A percentile compares a stretch with the other conserved stretches of the same genome.
These are phyloP conservation scores for Vidua macroura DNA, from an alignment of 2,113 vertebrate species.

Conservation along the genomic window DNA sequence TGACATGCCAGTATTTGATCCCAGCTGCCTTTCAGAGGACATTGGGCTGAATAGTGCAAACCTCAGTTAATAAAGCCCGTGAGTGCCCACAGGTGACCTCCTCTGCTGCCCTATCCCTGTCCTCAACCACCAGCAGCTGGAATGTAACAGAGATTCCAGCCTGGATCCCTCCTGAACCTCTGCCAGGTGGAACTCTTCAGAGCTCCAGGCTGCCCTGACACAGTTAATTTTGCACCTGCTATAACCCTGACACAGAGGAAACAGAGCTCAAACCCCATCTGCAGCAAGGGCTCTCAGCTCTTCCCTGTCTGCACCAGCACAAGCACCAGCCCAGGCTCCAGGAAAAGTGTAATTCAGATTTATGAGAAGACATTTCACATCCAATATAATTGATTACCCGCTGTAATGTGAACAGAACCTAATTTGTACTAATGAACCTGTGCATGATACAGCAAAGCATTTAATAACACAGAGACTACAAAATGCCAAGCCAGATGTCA, in stretches of 20 bases:
- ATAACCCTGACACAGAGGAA: background rate
- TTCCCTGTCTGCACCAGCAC: background rate
- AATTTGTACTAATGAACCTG: slow-evolving; percentile 61
- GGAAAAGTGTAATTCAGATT: slow-evolving; percentile 54
- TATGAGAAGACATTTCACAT: slow-evolving; percentile 46
- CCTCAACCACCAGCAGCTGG: background rate
- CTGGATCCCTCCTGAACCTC: background rate
- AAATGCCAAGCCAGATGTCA: slow-evolving; percentile 62
- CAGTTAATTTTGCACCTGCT: background rate
- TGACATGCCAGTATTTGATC: background rate
- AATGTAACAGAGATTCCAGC: background rate
- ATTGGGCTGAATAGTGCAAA: background rate
- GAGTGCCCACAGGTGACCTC: background rate
- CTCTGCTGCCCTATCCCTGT: background rate
- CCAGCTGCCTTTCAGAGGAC: background rate
- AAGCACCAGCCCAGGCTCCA: background rate
- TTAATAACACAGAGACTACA: slow-evolving; percentile 8
- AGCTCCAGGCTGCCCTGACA: background rate
- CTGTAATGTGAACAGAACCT: slow-evolving; percentile 35
- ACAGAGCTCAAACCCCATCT: background rate
- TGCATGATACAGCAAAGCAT: slow-evolving; percentile 18
- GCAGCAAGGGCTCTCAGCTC: background rate
- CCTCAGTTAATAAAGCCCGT: background rate
- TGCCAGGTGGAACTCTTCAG: background rate
- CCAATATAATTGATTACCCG: slow-evolving; percentile 61